Conservation (phyloP, 2,888 invertebrate genomes). For the Molorchus minor region DNA sequence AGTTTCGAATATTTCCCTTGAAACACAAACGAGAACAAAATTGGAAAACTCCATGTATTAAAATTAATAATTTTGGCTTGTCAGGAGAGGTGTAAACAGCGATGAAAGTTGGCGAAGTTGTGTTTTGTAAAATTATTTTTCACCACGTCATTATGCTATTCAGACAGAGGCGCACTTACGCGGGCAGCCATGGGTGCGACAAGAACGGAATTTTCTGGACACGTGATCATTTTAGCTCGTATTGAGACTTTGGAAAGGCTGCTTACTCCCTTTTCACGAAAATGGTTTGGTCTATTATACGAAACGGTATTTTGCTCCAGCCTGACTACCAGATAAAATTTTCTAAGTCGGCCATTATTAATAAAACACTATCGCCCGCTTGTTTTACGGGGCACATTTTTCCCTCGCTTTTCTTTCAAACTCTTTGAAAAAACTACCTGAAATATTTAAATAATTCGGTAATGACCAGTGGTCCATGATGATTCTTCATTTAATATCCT, state of each 20-base stretch:
- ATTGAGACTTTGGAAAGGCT: conserved; percentile 54
- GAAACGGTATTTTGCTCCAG: conserved; percentile 59
- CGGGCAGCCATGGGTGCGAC: conserved; percentile 28
- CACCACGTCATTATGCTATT: conserved; percentile 42
- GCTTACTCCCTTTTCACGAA: conserved; percentile 59
- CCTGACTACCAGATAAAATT: conserved; percentile 53
- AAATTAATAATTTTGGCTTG: neutral
- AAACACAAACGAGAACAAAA: neutral
- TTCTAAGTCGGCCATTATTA: conserved; percentile 49
- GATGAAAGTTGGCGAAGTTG: conserved; percentile 26
- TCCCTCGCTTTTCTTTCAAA: conserved; percentile 22
- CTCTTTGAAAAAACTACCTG: too few relatives aligned
- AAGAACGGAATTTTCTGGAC: conserved; percentile 42
- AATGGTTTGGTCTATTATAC: conserved; percentile 61
- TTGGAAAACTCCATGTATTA: neutral
- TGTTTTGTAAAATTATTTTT: conserved; percentile 42
- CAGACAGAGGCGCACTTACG: conserved; percentile 45
- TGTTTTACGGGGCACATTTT: conserved; percentile 4
- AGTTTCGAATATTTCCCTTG: conserved; percentile 23
- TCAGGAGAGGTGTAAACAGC: neutral
- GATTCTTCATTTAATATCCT: too few relatives aligned
- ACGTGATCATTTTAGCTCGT: conserved; percentile 54
- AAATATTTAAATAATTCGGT: too few relatives aligned
- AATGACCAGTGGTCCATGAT: too few relatives aligned
- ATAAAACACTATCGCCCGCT: conserved; percentile 30